Evolutionary conservation across 2,797 vertebrate genomes (phyloP), one percentile per base, ranked within the genome.

Genomic region (Amniataba percoides): DNA sequence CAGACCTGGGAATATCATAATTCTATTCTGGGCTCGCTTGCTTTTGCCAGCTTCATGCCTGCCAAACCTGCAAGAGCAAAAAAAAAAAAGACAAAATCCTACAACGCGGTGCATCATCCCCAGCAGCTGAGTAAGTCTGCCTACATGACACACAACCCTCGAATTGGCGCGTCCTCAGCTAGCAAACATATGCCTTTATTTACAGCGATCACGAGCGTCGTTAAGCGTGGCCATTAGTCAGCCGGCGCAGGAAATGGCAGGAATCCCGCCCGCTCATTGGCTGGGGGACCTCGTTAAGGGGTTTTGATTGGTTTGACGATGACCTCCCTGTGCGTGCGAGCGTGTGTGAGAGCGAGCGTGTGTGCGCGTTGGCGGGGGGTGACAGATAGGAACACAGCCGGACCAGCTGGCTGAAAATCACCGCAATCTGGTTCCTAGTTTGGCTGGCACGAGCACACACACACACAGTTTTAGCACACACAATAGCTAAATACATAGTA

Each of bases 361-460:
- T 64, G 71, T 46, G 67, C 42, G 63, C 16, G 52, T 79, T 86
- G 80, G 84, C 62, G 36, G 65, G 36, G 61, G 67, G 48, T 84
- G 87, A 92, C 71, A 74, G 87, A 91, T 80, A 84, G 74, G 62
- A 78, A 86, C 78, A 84, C 80, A 90, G 86, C 81, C 83, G 57
- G 88, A 92, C 87, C 93, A 92, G 92, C 92, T 92, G 91, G 90
- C 85, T 84, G 85, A 82, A 89, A 93, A 92, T 93, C 87, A 84
- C 80, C n/a, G 23, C 90, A 94, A 93, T 93, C 89, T 94, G 92
- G 82, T 90, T 65, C 85, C 71, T 84, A 55, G 81, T 89, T 90
- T 78, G 49, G 79, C 71, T 88, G 81, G 71, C 62, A 52, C 53
- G 3, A 43, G 11, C 18, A 53, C 59, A 56, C 53, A 31, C 78